Base-by-base conservation (phyloP, 1,140 invertebrate genomes). In the Neoseiulus cucumeris region DNA sequence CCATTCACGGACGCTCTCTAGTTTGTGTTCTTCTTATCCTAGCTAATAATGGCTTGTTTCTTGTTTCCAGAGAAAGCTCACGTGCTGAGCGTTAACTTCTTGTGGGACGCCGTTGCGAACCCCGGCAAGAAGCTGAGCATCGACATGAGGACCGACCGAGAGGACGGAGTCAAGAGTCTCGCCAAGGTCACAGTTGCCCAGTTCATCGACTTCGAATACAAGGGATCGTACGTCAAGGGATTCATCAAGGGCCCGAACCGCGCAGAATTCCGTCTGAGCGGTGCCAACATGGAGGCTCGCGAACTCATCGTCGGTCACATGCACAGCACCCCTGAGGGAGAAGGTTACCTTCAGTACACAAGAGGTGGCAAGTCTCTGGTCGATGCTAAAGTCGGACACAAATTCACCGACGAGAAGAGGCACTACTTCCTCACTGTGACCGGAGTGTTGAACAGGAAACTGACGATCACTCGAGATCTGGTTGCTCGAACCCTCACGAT, bases 221-320 rank as follows among this genome's bases (percentile, higher is more conserved):
- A 59, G 14, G 51, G 51, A 25, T 2, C 9, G 4, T 59, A 59
- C 33, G 51, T 25, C 14, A 59, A 59, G 51, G 51, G 51, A 14
- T 59, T 59, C 51, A 59, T 59, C 51, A 59, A 59, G 22, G 51
- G 51, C 12, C 51, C 51, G 14, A 59, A 59, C 33, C 51, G 51
- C 12, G 51, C 51, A 1, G 51, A 59, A 20, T 59, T 59, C 51
- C 51, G 33, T 25, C 51, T 59, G 14, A 59, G 51, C 22, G 51
- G 51, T 5, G 14, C 51, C 51, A 59, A 59, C 14, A n/a, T 59
- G 2, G 51, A 59, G 9, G 33, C 51, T 25, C 51, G 33, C 4
- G 25, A 59, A 4, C 51, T 59, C 14, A 25, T 59, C 51, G 33
- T 59, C 33, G 51, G 51, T 59, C 51, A 59, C 51, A 20, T 59